Percentiles rank a stretch among this genome's conserved stretches.
Conservation (phyloP, 2,797 vertebrate species). For the Eulemur rubriventer region DNA sequence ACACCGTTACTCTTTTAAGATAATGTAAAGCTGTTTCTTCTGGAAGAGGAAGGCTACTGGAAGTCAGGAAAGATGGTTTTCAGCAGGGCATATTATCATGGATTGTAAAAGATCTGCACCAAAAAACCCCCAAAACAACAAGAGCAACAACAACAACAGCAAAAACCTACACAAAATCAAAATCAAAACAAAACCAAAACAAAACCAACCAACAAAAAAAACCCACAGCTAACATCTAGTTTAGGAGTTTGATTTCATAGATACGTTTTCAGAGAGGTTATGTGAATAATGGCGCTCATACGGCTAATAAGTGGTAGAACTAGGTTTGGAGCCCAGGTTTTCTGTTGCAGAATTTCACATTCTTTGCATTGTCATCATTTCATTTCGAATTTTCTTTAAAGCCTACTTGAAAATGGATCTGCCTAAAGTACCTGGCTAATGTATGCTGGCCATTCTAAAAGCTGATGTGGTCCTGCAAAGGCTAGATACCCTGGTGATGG, state of each 20-base stretch:
- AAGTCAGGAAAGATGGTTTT: not conserved
- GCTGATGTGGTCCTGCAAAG: not conserved
- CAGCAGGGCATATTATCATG: not conserved
- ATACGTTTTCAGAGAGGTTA: not conserved
- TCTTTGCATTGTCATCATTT: not conserved
- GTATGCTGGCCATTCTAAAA: not conserved
- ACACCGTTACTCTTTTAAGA: not conserved
- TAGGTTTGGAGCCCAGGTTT: not conserved
- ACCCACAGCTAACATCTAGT: not conserved
- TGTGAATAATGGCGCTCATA: not conserved
- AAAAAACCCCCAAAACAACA: not conserved
- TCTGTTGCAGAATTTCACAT: not conserved
- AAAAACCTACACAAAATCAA: not conserved
- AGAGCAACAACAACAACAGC: no score
- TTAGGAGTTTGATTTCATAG: not conserved
- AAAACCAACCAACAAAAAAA: not conserved
- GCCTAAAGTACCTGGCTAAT: not conserved
- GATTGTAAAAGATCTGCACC: not conserved
- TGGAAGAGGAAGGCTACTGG: not conserved
- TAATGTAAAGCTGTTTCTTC: not conserved
- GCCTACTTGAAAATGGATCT: not conserved
- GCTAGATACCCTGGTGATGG: not conserved
- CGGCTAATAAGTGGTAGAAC: not conserved
- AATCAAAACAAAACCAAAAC: not conserved
- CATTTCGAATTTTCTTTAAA: constrained; percentile 32